Percentiles rank a stretch among this genome's conserved stretches.
Conservation (phyloP, 2,888 invertebrate genomes). For the Koerneria pararmatus region DNA sequence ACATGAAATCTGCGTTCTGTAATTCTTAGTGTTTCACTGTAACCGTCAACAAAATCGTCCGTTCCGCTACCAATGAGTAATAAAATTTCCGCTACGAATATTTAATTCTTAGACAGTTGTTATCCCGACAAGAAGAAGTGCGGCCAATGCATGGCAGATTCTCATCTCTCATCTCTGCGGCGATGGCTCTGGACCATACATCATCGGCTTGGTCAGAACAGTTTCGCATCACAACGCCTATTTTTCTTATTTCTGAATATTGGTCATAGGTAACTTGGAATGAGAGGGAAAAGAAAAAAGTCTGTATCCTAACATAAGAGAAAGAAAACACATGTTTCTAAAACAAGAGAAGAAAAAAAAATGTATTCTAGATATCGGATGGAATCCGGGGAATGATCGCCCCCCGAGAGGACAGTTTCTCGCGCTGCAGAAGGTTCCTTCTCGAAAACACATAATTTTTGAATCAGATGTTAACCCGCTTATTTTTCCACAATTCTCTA, state of each 20-base stretch:
- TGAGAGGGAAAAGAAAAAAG: constrained; percentile 64
- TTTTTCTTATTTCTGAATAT: too few relatives aligned
- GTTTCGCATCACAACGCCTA: neutral
- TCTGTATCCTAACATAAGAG: neutral
- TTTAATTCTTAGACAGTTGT: constrained; percentile 99
- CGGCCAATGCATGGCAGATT: constrained; percentile 95
- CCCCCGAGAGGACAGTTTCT: constrained; percentile 25
- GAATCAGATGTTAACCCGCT: too few relatives aligned
- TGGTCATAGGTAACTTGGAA: constrained; percentile 89
- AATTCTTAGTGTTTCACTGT: too few relatives aligned
- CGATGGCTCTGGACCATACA: constrained; percentile 94
- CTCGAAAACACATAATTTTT: neutral
- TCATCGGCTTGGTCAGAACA: constrained; percentile 76
- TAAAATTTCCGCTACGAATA: too few relatives aligned
- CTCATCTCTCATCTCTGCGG: constrained; percentile 92
- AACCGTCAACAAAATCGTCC: too few relatives aligned
- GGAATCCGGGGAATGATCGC: constrained; percentile 37
- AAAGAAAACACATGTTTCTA: too few relatives aligned
- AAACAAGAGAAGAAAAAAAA: too few relatives aligned
- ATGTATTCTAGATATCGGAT: constrained; percentile 44
- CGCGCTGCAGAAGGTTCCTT: neutral
- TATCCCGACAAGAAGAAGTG: constrained; percentile 85
- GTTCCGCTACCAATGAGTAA: too few relatives aligned
- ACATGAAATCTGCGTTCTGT: too few relatives aligned
- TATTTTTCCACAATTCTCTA: too few relatives aligned